phyloP scores from a whole-genome alignment of 2,113 vertebrate species.

The Lucifuga dentata region DNA sequence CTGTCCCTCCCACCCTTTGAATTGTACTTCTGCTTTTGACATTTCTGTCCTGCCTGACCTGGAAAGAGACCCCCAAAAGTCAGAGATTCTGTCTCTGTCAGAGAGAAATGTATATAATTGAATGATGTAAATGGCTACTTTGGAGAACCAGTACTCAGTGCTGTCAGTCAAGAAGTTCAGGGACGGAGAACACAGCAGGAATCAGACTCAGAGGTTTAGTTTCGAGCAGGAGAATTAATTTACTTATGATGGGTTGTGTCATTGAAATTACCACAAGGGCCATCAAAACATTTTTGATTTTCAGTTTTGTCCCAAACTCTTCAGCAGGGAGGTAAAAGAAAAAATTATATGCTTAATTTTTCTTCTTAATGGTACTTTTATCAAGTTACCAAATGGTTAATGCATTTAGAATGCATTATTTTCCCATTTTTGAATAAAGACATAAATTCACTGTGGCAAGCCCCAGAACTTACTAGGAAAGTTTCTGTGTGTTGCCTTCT shows the following conservation, averaged over 20 bases:
- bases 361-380: too few relatives aligned
- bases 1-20: background rate
- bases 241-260: background rate
- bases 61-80: conserved; percentile 10
- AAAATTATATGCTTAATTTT: too few relatives aligned
- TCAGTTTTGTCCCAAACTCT: background rate
- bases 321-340: background rate
- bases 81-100: conserved; percentile 16
- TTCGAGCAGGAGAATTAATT: conserved; percentile 7
- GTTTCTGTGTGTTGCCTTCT: too few relatives aligned
- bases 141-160: conserved; percentile 3
- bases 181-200: conserved; percentile 6
- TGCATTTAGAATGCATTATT: too few relatives aligned
- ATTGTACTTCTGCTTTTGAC: conserved; percentile 41
- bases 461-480: too few relatives aligned
- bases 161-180: conserved; percentile 30
- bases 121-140: conserved; percentile 37
- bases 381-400: too few relatives aligned
- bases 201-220: conserved; percentile 30
- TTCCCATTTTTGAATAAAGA: too few relatives aligned
- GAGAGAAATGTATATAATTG: conserved; percentile 29
- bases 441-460: too few relatives aligned
- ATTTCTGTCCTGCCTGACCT: conserved; percentile 17
- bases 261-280: conserved; percentile 10
- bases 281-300: background rate